Conservation (phyloP, 2,888 invertebrate species). For the Nymphalis polychloros region DNA sequence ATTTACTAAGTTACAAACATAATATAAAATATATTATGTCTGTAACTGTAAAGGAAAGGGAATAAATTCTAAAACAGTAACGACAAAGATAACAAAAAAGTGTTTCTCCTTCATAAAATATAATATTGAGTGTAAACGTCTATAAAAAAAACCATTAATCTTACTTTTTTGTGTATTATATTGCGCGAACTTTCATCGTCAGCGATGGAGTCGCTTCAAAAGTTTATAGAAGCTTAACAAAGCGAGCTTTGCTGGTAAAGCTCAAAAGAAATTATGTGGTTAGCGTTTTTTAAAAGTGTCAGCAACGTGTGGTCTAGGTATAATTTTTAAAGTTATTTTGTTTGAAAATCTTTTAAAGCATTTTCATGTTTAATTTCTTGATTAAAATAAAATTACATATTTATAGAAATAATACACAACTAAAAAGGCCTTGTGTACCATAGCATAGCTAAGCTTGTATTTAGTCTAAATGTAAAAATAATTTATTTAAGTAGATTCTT, state of each 20-base stretch:
- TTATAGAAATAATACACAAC: too few species aligned
- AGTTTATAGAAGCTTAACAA: slow-evolving; percentile 20
- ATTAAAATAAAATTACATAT: too few species aligned
- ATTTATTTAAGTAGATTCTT: too few species aligned
- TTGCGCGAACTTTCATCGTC: slow-evolving; percentile 17
- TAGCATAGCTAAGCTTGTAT: too few species aligned
- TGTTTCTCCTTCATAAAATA: slow-evolving; percentile 14
- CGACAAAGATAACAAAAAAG: slow-evolving; percentile 7
- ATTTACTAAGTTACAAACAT: too few species aligned
- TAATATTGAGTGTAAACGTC: slow-evolving; percentile 16
- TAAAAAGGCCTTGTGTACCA: too few species aligned
- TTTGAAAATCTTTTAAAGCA: too few species aligned
- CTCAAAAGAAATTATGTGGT: slow-evolving; percentile 13
- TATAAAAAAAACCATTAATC: slow-evolving; percentile 17
- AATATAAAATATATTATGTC: too few species aligned
- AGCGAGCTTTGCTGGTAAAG: slow-evolving; percentile 8
- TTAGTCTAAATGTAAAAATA: too few species aligned
- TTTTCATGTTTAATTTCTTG: too few species aligned
- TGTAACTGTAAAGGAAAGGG: neutral
- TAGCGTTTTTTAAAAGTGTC: neutral
- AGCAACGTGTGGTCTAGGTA: neutral
- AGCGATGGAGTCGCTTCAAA: slow-evolving; percentile 13
- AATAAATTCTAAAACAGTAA: neutral
- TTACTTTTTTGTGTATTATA: slow-evolving; percentile 25
- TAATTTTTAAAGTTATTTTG: neutral